Conservation (phyloP, 2,797 vertebrate species). For the Paramormyrops hopkinsi region DNA sequence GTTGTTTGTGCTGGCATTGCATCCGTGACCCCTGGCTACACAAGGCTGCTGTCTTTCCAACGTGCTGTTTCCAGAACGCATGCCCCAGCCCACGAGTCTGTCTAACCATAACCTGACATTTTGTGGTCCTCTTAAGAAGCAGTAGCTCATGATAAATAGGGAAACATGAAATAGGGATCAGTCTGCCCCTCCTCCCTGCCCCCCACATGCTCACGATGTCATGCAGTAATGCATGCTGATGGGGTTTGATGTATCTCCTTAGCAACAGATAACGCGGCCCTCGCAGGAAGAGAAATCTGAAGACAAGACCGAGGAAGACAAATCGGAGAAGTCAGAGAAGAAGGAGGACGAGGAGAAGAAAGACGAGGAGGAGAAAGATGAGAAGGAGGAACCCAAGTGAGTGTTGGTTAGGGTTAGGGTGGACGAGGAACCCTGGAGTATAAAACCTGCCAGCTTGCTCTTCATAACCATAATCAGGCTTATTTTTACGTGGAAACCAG, state of each 20-base stretch:
- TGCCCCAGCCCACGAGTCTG: not conserved
- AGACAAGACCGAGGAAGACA: slow-evolving; percentile 94
- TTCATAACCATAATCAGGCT: not conserved
- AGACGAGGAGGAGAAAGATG: slow-evolving; percentile 98
- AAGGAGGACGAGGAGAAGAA: slow-evolving; percentile 96
- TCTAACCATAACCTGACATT: not conserved
- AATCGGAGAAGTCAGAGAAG: slow-evolving; percentile 88
- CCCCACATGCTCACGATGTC: not conserved
- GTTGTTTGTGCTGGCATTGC: not conserved
- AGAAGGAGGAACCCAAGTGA: slow-evolving; percentile 94
- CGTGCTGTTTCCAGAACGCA: not conserved
- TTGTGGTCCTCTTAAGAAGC: not conserved
- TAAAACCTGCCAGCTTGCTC: not conserved
- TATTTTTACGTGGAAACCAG: not conserved
- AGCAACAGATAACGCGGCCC: slow-evolving; percentile 87
- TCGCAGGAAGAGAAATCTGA: slow-evolving; percentile 96
- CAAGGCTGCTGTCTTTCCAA: not conserved
- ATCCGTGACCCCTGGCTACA: not conserved
- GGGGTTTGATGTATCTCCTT: not conserved
- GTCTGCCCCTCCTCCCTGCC: not conserved
- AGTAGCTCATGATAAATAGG: not conserved
- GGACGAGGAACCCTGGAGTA: not conserved
- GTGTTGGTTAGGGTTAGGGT: slow-evolving; percentile 33
- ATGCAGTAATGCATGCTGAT: not conserved
- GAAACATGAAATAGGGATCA: not conserved